A percentile compares a stretch with the other conserved stretches of the same genome.
These are phyloP conservation scores for Melanotaenia pygmaea DNA, from an alignment of 2,797 vertebrate species.

Conservation along the genomic window DNA sequence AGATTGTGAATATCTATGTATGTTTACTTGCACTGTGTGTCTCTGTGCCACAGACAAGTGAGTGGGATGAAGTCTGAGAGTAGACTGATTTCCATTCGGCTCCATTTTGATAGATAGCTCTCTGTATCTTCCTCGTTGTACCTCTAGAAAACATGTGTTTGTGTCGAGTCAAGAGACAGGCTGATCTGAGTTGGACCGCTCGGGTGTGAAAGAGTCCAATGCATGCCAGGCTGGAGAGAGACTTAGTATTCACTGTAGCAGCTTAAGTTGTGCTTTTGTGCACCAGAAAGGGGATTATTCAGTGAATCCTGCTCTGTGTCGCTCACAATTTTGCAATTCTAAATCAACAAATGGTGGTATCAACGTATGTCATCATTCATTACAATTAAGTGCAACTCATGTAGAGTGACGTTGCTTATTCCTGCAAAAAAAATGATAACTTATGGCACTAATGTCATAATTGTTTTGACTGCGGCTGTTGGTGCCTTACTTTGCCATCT, in stretches of 20 bases:
- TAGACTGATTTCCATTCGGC: constrained; percentile 48
- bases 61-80: constrained; percentile 54
- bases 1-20: constrained; percentile 17
- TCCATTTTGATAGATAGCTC: constrained; percentile 72
- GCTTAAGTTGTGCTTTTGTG: constrained; percentile 74
- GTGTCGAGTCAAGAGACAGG: constrained; percentile 70
- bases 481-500: constrained; percentile 70
- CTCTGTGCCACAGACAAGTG: constrained; percentile 48
- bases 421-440: constrained; percentile 41
- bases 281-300: constrained; percentile 77
- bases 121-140: constrained; percentile 62
- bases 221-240: constrained; percentile 65
- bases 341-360: constrained; percentile 67
- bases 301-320: constrained; percentile 73
- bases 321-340: constrained; percentile 67
- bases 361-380: constrained; percentile 18
- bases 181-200: constrained; percentile 61
- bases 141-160: constrained; percentile 74
- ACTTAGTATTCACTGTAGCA: constrained; percentile 75
- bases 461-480: constrained; percentile 67
- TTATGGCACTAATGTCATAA: constrained; percentile 64
- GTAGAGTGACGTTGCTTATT: constrained; percentile 34
- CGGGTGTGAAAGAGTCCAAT: constrained; percentile 70
- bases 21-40: constrained; percentile 32
- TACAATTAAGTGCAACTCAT: constrained; percentile 37